These are phyloP conservation scores for Drosophila novamexicana DNA, from an alignment of 1,140 invertebrate species.

Conservation along the genomic window DNA sequence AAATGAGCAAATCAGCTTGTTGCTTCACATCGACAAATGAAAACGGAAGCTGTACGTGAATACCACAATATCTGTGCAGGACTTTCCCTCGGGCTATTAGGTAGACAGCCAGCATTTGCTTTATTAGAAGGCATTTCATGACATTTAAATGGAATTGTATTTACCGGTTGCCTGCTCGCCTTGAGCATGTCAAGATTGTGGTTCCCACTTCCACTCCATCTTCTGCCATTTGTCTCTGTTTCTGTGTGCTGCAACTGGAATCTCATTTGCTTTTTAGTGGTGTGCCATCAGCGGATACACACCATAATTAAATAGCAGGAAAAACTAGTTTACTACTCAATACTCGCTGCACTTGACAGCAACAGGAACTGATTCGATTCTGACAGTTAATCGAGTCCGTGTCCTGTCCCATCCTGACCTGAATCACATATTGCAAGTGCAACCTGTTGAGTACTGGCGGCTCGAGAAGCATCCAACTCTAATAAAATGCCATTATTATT, in stretches of 20 bases:
- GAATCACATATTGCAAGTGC: slow-evolving; percentile 3
- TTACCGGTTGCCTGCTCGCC: slow-evolving; percentile 28
- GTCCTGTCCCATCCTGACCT: neutral
- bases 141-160: slow-evolving; percentile 46
- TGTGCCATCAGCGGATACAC: slow-evolving; percentile 15
- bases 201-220: neutral
- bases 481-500: slow-evolving; percentile 47
- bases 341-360: slow-evolving; percentile 5
- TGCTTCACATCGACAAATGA: slow-evolving; percentile 36
- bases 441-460: slow-evolving; percentile 7
- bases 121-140: slow-evolving; percentile 22
- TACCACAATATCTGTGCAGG: neutral
- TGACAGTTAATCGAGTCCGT: slow-evolving; percentile 26
- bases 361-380: slow-evolving; percentile 42
- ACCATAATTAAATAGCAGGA: slow-evolving; percentile 42
- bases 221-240: neutral
- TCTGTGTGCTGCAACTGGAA: slow-evolving; percentile 4
- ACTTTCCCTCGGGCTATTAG: neutral
- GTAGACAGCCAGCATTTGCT: neutral
- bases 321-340: slow-evolving; percentile 26
- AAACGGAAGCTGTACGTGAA: slow-evolving; percentile 12
- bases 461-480: neutral
- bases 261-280: slow-evolving; percentile 42
- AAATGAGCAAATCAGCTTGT: slow-evolving; percentile 42
- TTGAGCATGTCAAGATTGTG: slow-evolving; percentile 16